Evolutionary conservation across 2,797 vertebrate species (phyloP).

Genomic region (Squalus acanthias): DNA sequence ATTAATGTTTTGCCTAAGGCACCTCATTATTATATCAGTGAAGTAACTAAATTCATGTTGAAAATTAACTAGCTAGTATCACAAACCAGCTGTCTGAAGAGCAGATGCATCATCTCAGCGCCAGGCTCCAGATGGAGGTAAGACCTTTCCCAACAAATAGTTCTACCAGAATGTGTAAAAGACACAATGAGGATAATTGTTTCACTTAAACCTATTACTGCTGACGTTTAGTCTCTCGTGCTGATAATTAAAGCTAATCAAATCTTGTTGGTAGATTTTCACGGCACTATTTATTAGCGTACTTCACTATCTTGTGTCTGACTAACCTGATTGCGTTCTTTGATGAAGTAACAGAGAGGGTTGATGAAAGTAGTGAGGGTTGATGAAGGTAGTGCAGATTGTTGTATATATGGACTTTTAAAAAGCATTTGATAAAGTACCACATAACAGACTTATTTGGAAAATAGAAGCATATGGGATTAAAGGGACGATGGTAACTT

Average conservation of each 20-base stretch:
- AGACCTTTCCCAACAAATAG: background rate
- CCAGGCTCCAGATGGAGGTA: background rate
- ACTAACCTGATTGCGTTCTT: background rate
- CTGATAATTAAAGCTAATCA: background rate
- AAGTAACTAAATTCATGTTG: background rate
- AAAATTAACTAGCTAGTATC: background rate
- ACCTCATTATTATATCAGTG: background rate
- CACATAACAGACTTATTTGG: background rate
- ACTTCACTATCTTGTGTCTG: background rate
- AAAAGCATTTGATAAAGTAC: background rate
- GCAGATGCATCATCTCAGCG: background rate
- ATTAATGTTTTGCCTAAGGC: background rate
- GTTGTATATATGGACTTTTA: background rate
- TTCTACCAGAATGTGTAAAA: background rate
- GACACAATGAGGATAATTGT: background rate
- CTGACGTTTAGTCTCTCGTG: background rate
- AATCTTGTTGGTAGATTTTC: background rate
- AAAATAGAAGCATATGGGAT: background rate
- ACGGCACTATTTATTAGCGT: background rate
- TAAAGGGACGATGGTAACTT: background rate
- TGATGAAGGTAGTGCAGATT: background rate
- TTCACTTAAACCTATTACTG: background rate
- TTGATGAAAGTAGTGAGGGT: background rate
- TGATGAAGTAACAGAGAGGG: background rate
- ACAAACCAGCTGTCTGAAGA: background rate